Percentiles rank a stretch among this genome's conserved stretches.
phyloP scores from a whole-genome alignment of 1,140 invertebrate species.

The Dermatophagoides farinae region DNA sequence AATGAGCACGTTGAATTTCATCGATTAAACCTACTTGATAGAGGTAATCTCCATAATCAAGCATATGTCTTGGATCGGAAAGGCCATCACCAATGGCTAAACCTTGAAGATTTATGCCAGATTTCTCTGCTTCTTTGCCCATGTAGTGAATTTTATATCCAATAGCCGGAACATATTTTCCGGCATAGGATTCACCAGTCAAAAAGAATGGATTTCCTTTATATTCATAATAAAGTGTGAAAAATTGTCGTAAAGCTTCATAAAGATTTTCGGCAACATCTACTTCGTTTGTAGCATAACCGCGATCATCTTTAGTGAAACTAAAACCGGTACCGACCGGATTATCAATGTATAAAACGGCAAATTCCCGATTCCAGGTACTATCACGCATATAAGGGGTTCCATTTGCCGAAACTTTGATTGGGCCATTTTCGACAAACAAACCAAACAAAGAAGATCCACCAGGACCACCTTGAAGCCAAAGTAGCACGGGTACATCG shows the following conservation, averaged over 20 bases:
- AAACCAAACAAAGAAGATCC: conserved; percentile 54
- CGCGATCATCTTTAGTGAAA: conserved; percentile 19
- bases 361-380: conserved; percentile 49
- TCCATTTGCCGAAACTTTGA: conserved; percentile 32
- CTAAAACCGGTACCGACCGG: conserved; percentile 47
- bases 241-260: conserved; percentile 19
- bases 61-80: conserved; percentile 53
- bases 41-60: conserved; percentile 55
- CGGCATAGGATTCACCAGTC: conserved; percentile 22
- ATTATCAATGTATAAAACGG: conserved; percentile 64
- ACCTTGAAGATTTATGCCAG: conserved; percentile 26
- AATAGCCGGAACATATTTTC: conserved; percentile 48
- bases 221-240: conserved; percentile 17
- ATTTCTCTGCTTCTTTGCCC: conserved; percentile 16
- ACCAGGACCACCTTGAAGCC: conserved; percentile 67
- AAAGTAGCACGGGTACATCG: conserved; percentile 46
- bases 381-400: conserved; percentile 34
- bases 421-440: conserved; percentile 60
- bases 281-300: conserved; percentile 16
- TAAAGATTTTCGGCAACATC: conserved; percentile 18
- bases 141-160: conserved; percentile 48
- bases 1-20: conserved; percentile 28
- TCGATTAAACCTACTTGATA: conserved; percentile 59
- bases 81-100: conserved; percentile 67
- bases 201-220: conserved; percentile 19